Percentiles rank a stretch among this genome's conserved stretches.
These are phyloP conservation scores for Prorops nasuta DNA, from an alignment of 1,140 invertebrate genomes.

Conservation along the genomic window DNA sequence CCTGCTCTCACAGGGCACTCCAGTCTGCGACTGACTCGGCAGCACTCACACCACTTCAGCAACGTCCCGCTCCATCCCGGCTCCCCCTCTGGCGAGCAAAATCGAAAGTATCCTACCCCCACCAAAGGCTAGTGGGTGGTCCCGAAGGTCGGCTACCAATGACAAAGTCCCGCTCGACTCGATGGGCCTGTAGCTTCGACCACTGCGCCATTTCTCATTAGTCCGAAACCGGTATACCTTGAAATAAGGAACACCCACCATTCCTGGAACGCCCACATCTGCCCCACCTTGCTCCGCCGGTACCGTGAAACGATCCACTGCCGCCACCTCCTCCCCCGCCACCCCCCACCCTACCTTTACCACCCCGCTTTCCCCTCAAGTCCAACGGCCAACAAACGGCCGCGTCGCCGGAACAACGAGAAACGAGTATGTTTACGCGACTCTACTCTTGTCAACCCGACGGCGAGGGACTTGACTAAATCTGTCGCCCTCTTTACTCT, in stretches of 20 bases:
- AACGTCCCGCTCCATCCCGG: constrained; percentile 36
- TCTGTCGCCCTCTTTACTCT: constrained; percentile 24
- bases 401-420: constrained; percentile 34
- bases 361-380: constrained; percentile 10
- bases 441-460: constrained; percentile 55
- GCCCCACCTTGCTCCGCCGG: too few species aligned
- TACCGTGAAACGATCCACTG: constrained; percentile 24
- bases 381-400: constrained; percentile 6
- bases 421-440: constrained; percentile 57
- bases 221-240: too few species aligned
- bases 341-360: constrained; percentile 10
- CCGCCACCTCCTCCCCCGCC: constrained; percentile 2
- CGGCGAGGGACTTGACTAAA: constrained; percentile 53
- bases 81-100: constrained; percentile 49
- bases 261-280: too few species aligned
- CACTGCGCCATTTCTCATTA: background rate
- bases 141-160: constrained; percentile 18
- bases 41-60: constrained; percentile 55
- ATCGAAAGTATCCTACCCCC: constrained; percentile 36
- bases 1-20: constrained; percentile 56
- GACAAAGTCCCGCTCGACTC: background rate
- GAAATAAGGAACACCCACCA: too few species aligned
- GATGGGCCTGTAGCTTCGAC: constrained; percentile 5
- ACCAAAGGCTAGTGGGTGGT: constrained; percentile 18
- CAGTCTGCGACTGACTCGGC: constrained; percentile 56